Percentiles rank a stretch among this genome's conserved stretches.
Evolutionary conservation across 1,140 invertebrate genomes (phyloP).

Genomic region (Ditylenchus dipsaci): DNA sequence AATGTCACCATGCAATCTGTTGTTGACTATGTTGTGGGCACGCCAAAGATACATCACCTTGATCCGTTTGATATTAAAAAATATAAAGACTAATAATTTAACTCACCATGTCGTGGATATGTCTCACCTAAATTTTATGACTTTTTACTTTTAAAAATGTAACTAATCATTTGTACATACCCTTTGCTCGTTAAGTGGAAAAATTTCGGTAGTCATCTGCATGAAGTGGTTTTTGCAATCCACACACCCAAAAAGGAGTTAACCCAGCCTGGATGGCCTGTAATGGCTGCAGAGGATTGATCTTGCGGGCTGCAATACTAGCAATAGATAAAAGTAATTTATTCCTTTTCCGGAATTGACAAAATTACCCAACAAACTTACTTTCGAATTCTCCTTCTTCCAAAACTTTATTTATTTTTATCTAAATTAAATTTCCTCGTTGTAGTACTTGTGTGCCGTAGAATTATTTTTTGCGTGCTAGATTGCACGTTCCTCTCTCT

Average conservation of each 20-base stretch:
- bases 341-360: no score
- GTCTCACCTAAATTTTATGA: constrained; percentile 37
- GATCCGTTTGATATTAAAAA: no score
- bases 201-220: constrained; percentile 56
- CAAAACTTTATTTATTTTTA: no score
- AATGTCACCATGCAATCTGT: constrained; percentile 50
- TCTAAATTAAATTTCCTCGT: no score
- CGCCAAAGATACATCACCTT: no score
- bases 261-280: constrained; percentile 57
- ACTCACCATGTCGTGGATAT: constrained; percentile 55
- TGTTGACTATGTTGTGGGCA: constrained; percentile 57
- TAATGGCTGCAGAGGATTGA: constrained; percentile 46
- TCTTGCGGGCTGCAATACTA: background rate
- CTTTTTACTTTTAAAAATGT: background rate
- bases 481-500: no score
- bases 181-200: constrained; percentile 55
- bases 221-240: constrained; percentile 55
- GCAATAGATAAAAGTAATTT: no score
- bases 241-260: constrained; percentile 56
- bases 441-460: no score
- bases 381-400: no score
- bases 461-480: no score
- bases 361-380: no score
- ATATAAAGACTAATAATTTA: no score
- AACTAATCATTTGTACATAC: constrained; percentile 31